These are phyloP conservation scores for Mellilla xanthometata DNA, from an alignment of 2,888 invertebrate genomes.

Conservation along the genomic window DNA sequence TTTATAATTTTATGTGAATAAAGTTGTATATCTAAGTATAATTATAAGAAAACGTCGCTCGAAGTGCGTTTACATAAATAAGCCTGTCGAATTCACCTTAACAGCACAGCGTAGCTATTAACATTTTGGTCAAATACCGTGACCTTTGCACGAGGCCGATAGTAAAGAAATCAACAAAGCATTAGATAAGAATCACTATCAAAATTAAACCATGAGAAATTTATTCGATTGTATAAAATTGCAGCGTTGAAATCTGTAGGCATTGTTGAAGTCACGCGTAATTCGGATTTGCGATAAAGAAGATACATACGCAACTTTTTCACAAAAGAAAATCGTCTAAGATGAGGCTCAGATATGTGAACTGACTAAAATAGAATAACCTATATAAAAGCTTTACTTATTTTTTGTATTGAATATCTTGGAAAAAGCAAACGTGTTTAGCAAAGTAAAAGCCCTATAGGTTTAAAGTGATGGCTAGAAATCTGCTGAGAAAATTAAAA, in stretches of 20 bases:
- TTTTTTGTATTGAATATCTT: too few species aligned
- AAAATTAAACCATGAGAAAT: slow-evolving; percentile 13
- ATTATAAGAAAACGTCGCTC: neutral
- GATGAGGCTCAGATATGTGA: slow-evolving; percentile 9
- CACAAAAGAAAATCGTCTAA: slow-evolving; percentile 9
- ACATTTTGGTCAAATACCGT: slow-evolving; percentile 53
- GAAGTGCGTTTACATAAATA: slow-evolving; percentile 13
- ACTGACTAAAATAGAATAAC: neutral
- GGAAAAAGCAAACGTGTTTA: too few species aligned
- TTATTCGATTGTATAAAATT: neutral
- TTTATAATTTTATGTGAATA: too few species aligned
- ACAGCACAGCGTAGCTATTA: slow-evolving; percentile 48
- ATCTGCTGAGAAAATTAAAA: too few species aligned
- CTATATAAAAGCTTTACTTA: neutral
- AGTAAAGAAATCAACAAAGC: slow-evolving; percentile 31
- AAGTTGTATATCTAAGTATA: neutral
- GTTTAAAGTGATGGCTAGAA: too few species aligned
- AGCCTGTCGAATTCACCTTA: slow-evolving; percentile 42
- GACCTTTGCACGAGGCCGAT: slow-evolving; percentile 46
- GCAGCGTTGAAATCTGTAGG: neutral
- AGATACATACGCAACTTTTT: slow-evolving; percentile 4
- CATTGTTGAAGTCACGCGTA: neutral
- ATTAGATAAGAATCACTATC: slow-evolving; percentile 30
- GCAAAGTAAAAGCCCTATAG: too few species aligned
- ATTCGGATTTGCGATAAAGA: slow-evolving; percentile 2